These are phyloP conservation scores for Acleris sparsana DNA, from an alignment of 2,888 invertebrate species.

Conservation along the genomic window DNA sequence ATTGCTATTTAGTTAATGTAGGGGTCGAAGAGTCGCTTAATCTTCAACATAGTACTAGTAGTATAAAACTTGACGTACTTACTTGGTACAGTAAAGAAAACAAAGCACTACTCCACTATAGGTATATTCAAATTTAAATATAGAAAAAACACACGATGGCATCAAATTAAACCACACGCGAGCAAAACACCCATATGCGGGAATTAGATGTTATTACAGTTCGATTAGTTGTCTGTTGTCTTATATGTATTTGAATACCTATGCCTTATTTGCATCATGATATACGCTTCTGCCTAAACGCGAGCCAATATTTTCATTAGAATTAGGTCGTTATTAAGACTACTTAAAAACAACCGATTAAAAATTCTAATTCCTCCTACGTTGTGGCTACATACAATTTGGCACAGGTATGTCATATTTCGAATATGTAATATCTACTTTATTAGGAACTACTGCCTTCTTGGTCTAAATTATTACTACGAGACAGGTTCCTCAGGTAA, in stretches of 20 bases:
- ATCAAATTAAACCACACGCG: too few relatives aligned
- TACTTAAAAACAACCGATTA: background rate
- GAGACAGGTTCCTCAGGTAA: conserved; percentile 9
- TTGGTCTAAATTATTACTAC: conserved; percentile 28
- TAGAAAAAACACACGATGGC: too few relatives aligned
- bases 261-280: too few relatives aligned
- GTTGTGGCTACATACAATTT: conserved; percentile 47
- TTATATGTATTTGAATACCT: too few relatives aligned
- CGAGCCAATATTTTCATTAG: background rate
- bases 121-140: background rate
- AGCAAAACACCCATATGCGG: too few relatives aligned
- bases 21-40: too few relatives aligned
- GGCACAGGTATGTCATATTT: conserved; percentile 53
- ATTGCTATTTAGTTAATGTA: too few relatives aligned
- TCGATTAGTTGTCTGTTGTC: too few relatives aligned
- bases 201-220: too few relatives aligned
- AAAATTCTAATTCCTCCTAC: conserved; percentile 29
- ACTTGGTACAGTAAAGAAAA: conserved; percentile 2
- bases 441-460: conserved; percentile 36
- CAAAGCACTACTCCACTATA: conserved; percentile 3
- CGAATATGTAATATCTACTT: conserved; percentile 57
- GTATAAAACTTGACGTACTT: conserved; percentile 26
- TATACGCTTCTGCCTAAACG: too few relatives aligned
- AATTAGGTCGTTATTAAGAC: conserved; percentile 1
- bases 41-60: too few relatives aligned